A percentile compares a stretch with the other conserved stretches of the same genome.
These are phyloP conservation scores for Quadriops clusia DNA, from an alignment of 2,888 invertebrate genomes.

Conservation along the genomic window DNA sequence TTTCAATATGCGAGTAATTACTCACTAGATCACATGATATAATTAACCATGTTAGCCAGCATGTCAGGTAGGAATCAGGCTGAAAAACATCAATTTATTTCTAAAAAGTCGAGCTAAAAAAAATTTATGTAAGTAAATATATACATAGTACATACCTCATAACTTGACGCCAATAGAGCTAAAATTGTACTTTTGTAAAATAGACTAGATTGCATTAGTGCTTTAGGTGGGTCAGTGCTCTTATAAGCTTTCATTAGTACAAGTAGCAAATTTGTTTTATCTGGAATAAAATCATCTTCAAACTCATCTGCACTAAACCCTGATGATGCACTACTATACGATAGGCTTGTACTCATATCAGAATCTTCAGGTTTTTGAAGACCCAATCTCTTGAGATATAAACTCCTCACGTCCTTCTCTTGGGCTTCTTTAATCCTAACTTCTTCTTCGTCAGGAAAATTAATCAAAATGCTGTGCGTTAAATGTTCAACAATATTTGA, in stretches of 20 bases:
- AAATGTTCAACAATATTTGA: conserved; percentile 49
- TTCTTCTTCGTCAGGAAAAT: conserved; percentile 26
- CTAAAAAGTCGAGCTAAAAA: neutral
- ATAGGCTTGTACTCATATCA: conserved; percentile 5
- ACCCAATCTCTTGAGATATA: conserved; percentile 31
- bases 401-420: conserved; percentile 32
- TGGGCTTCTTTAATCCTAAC: conserved; percentile 24
- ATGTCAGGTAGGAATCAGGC: conserved; percentile 50
- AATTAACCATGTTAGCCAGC: conserved; percentile 49
- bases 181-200: conserved; percentile 47
- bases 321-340: conserved; percentile 11
- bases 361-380: conserved; percentile 20
- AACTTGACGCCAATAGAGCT: conserved; percentile 55
- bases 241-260: conserved; percentile 54
- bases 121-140: conserved; percentile 2
- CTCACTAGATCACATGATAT: conserved; percentile 24
- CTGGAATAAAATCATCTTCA: conserved; percentile 18
- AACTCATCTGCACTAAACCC: conserved; percentile 29
- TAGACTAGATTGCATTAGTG: conserved; percentile 47
- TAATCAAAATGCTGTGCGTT: conserved; percentile 36
- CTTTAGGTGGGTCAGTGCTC: conserved; percentile 56
- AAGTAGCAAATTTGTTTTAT: conserved; percentile 44
- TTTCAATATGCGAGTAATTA: conserved; percentile 16
- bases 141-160: conserved; percentile 42
- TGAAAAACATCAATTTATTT: conserved; percentile 24